A percentile compares a stretch with the other conserved stretches of the same genome.
Conservation (phyloP, 2,888 invertebrate species). For the Drosophila sordidapex region DNA sequence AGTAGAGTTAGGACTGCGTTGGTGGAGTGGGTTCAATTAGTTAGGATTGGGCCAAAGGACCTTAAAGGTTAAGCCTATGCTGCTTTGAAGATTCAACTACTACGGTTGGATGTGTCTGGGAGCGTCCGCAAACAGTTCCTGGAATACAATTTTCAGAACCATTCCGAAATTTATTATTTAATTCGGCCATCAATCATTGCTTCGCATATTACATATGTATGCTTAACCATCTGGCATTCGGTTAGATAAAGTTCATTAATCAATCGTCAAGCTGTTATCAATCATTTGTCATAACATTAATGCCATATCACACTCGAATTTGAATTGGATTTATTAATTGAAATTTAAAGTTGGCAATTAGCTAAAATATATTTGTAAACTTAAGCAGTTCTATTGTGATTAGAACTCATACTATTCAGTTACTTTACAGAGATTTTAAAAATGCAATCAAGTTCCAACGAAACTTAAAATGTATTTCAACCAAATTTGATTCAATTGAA, state of each 20-base stretch:
- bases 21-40: conserved; percentile 31
- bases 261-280: conserved; percentile 47
- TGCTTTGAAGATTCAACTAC: conserved; percentile 12
- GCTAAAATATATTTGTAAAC: not conserved
- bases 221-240: conserved; percentile 22
- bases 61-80: not conserved
- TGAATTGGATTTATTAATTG: not conserved
- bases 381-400: not conserved
- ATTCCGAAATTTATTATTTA: conserved; percentile 7
- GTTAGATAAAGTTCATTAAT: conserved; percentile 43
- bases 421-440: not conserved
- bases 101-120: not conserved
- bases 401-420: not conserved
- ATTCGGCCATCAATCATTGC: conserved; percentile 31
- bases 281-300: conserved; percentile 25
- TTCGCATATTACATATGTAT: conserved; percentile 22
- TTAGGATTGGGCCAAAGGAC: conserved; percentile 7
- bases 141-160: conserved; percentile 3
- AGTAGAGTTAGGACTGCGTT: not conserved
- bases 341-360: not conserved
- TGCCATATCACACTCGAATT: not conserved
- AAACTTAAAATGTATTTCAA: not conserved
- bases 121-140: not conserved
- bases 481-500: not conserved
- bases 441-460: not conserved